phyloP scores from a whole-genome alignment of 2,888 invertebrate genomes.

The Elaeidobius kamerunicus region DNA sequence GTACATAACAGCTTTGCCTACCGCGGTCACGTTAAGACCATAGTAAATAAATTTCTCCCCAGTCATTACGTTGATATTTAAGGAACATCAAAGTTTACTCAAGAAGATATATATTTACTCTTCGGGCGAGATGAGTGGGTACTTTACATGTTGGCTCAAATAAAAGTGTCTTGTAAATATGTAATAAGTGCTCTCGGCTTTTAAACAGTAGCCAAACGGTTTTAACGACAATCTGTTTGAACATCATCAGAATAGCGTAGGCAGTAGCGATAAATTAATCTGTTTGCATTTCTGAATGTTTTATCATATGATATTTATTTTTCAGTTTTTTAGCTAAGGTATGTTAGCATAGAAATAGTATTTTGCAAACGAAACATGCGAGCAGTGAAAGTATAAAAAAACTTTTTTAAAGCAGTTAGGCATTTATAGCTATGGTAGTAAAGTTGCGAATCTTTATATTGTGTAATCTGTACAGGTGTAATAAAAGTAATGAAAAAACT shows the following conservation, averaged over 20 bases:
- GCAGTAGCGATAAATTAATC: background rate
- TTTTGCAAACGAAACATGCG: no score
- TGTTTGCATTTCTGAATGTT: background rate
- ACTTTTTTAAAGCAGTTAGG: no score
- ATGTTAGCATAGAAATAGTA: no score
- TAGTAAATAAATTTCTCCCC: background rate
- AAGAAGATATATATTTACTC: constrained; percentile 20
- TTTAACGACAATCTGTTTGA: constrained; percentile 23
- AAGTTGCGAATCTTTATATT: no score
- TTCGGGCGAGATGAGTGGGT: constrained; percentile 18
- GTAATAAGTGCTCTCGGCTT: constrained; percentile 24
- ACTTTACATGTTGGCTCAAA: constrained; percentile 22
- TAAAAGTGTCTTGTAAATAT: constrained; percentile 29
- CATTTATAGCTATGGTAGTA: no score
- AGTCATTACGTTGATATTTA: constrained; percentile 7
- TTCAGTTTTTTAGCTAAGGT: no score
- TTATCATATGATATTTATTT: no score
- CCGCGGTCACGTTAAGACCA: no score
- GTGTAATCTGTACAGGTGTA: no score
- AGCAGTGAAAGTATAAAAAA: no score
- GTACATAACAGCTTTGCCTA: no score
- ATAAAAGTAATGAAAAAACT: no score
- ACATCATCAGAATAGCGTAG: constrained; percentile 12
- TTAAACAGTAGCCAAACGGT: constrained; percentile 27
- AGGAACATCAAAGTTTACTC: constrained; percentile 17